Percentiles rank a stretch among this genome's conserved stretches.
Conservation (phyloP, 2,888 invertebrate genomes). For the Cheilosia vulpina region DNA sequence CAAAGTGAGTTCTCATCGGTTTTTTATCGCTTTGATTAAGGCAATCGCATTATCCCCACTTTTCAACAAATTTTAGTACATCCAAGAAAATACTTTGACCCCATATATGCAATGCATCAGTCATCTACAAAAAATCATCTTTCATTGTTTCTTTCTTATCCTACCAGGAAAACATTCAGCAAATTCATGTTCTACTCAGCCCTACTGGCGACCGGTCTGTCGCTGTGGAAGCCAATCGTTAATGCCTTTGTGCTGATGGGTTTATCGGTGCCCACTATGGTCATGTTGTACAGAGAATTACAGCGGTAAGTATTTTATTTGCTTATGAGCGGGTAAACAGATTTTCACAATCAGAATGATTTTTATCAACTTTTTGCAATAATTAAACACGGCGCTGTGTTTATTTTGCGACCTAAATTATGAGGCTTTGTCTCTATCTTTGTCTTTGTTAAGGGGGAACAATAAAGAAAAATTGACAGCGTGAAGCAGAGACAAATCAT, state of each 20-base stretch:
- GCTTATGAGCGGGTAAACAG: background rate
- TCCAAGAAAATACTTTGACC: background rate
- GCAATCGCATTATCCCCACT: too few relatives aligned
- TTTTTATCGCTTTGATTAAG: too few relatives aligned
- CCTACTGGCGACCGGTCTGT: slow-evolving; percentile 87
- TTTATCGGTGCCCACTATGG: slow-evolving; percentile 88
- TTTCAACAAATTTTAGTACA: background rate
- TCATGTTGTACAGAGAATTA: slow-evolving; percentile 88
- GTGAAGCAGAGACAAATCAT: too few relatives aligned
- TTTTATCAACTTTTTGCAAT: background rate
- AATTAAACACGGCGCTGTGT: background rate
- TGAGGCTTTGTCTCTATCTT: background rate
- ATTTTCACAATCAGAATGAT: background rate
- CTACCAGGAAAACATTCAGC: slow-evolving; percentile 86
- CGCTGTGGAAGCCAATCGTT: slow-evolving; percentile 90
- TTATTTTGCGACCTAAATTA: background rate
- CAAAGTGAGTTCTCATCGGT: too few relatives aligned
- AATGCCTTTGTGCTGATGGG: slow-evolving; percentile 93
- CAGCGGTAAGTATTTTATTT: slow-evolving; percentile 85
- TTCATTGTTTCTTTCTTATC: slow-evolving; percentile 15
- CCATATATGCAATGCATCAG: background rate
- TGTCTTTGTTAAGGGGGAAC: background rate
- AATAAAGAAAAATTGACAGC: background rate
- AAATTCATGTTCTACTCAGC: slow-evolving; percentile 86
- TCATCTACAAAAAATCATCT: background rate